Evolutionary conservation across 2,797 vertebrate species (phyloP).

Genomic region (Sebastes trivittatus): DNA sequence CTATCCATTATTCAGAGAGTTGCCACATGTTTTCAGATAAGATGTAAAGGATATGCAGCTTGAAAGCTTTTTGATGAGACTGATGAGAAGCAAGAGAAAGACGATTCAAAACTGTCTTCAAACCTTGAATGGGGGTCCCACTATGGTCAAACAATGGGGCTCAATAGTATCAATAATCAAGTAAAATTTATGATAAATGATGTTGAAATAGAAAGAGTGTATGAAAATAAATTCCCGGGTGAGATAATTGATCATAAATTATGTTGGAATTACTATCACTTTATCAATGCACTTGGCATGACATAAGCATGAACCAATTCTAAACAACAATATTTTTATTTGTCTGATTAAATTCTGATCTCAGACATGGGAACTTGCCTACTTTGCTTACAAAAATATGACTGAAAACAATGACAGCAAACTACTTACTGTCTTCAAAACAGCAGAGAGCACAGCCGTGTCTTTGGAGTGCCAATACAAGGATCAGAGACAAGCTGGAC

Average conservation of each 20-base stretch:
- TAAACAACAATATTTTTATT: background rate
- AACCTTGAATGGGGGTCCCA: background rate
- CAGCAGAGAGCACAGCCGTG: too few relatives aligned
- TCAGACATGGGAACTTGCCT: background rate
- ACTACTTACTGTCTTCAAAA: background rate
- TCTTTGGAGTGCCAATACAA: background rate
- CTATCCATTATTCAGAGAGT: constrained; percentile 58
- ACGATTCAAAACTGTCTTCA: background rate
- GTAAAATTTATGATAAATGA: too few relatives aligned
- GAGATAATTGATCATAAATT: too few relatives aligned
- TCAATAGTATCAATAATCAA: too few relatives aligned
- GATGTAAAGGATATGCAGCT: constrained; percentile 39
- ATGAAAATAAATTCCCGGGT: too few relatives aligned
- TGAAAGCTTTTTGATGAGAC: constrained; percentile 21
- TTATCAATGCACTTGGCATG: background rate
- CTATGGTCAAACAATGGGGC: background rate
- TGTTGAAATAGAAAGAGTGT: too few relatives aligned
- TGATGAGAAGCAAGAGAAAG: background rate
- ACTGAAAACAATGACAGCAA: background rate
- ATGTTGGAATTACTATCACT: too few relatives aligned
- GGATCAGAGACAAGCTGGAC: background rate
- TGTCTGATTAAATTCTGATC: background rate
- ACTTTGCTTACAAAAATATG: background rate
- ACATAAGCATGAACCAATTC: background rate
- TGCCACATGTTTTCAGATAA: constrained; percentile 42